Evolutionary conservation across 2,888 invertebrate species (phyloP), one percentile per base, ranked within the genome.

Genomic region (Xylophagus ater): DNA sequence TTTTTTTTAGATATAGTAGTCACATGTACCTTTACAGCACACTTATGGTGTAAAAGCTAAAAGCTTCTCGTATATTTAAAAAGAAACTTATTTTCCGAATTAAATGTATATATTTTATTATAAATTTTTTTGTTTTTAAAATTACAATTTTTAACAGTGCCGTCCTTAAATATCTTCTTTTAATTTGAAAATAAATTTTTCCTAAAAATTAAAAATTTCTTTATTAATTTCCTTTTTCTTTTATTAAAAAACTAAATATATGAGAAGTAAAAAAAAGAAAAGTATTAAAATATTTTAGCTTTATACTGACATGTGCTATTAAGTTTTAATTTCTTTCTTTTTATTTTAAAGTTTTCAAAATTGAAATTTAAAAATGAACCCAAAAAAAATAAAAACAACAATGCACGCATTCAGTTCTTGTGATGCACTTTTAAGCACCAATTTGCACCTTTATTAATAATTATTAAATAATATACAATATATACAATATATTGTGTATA

Each of bases 1-100:
- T 36, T 17, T 34, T 19, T 10, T n/a, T 30, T 34, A 34, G 36
- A 43, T 35, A 30, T 38, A 45, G 46, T 43, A 45, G 48, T 48
- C 48, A 48, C 48, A 42, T 41, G 48, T 48, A 48, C 48, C 48
- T 48, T 43, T 43, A 45, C 34, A 31, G 38, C 34, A 34, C 29
- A 28, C 23, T 34, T 29, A 34, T 34, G 34, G 40, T 40, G 34
- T 39, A 24, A 34, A 37, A 23, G 37, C 37, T 37, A 31, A 37
- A 30, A 12, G 9, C 19, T 26, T 35, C 19, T 26, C 6, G 13
- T n/a, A 33, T 20, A 23, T 33, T 9, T 7, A 31, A 12, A 20
- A 6, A 21, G 24, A 39, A 40, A 32, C 6, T 32, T 5, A 13
- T 32, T 20, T 19, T 18, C 12, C 7, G 4, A 10, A 30, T 4